Conservation (phyloP, 2,888 invertebrate genomes). For the Atrina japonica region DNA sequence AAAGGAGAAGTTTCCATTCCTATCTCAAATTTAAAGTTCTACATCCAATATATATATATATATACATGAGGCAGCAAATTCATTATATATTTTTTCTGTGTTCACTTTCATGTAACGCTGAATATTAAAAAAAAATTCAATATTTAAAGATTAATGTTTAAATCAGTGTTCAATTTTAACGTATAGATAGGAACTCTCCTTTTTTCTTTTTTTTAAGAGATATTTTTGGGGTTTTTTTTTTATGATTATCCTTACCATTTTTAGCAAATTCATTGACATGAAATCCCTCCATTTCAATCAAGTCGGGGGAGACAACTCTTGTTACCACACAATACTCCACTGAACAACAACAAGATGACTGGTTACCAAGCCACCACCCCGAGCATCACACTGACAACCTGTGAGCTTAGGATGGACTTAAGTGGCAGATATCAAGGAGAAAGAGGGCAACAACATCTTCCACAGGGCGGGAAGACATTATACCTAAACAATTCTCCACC, state of each 20-base stretch:
- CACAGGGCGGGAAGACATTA: constrained; percentile 25
- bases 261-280: constrained; percentile 27
- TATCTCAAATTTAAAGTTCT: no score
- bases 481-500: constrained; percentile 82
- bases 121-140: neutral
- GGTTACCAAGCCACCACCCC: constrained; percentile 12
- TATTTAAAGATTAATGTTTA: neutral
- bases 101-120: no score
- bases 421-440: constrained; percentile 3
- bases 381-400: constrained; percentile 25
- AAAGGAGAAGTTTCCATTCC: no score
- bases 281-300: constrained; percentile 33
- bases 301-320: constrained; percentile 28
- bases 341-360: constrained; percentile 16
- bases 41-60: no score
- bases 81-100: no score
- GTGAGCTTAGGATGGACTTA: no score
- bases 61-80: no score
- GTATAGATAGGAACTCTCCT: no score
- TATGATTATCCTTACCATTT: constrained; percentile 32
- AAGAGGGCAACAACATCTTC: constrained; percentile 16
- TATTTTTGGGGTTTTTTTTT: neutral
- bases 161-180: no score
- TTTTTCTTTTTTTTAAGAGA: neutral
- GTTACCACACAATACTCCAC: constrained; percentile 20